Percentiles rank a stretch among this genome's conserved stretches.
Evolutionary conservation across 2,113 vertebrate species (phyloP).

Genomic region (Danionella cerebrum): DNA sequence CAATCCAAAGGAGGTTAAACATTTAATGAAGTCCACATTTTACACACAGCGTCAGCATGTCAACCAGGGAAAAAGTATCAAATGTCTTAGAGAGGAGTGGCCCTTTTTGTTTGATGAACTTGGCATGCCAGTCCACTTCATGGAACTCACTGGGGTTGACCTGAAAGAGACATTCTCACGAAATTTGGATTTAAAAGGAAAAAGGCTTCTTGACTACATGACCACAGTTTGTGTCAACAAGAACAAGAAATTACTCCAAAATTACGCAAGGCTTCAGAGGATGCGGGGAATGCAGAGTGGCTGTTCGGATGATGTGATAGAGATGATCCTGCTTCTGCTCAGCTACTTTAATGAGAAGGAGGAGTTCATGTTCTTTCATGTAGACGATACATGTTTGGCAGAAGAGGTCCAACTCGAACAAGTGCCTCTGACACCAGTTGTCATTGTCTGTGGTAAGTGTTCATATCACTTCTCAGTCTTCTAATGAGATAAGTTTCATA

Average conservation of each 20-base stretch:
- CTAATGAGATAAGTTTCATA: too few relatives aligned
- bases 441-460: conserved; percentile 11
- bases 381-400: conserved; percentile 2
- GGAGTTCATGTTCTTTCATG: conserved; percentile 1
- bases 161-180: conserved; percentile 1
- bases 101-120: conserved; percentile 29
- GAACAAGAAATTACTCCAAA: neutral
- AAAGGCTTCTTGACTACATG: conserved; percentile 26
- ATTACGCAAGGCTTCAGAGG: neutral
- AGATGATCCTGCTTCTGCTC: conserved; percentile 8
- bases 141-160: conserved; percentile 23
- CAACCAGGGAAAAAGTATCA: conserved; percentile 20
- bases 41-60: conserved; percentile 30
- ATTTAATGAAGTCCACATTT: conserved; percentile 36
- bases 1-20: conserved; percentile 36
- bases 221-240: neutral
- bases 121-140: conserved; percentile 38
- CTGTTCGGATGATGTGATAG: neutral
- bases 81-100: conserved; percentile 27
- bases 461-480: too few relatives aligned
- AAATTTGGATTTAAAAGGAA: conserved; percentile 6
- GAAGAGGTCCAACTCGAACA: neutral
- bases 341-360: conserved; percentile 19
- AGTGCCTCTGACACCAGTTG: neutral
- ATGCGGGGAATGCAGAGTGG: neutral